Base-by-base conservation (phyloP, 2,888 invertebrate genomes). In the Eurytoma adleriae region DNA sequence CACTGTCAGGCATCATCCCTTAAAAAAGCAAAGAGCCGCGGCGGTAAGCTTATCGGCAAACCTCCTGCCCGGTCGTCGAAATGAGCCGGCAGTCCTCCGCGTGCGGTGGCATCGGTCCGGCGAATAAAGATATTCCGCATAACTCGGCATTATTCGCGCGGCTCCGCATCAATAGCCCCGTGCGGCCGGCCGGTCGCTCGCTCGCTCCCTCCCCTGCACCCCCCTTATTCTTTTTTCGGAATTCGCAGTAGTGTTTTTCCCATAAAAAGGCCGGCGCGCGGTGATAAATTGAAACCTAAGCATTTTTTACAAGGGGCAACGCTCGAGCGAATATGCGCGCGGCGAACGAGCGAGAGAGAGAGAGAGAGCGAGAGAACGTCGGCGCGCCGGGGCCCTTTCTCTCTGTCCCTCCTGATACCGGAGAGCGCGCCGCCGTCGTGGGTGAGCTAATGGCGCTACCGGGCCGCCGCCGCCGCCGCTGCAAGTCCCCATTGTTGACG, bases 381-480 rank as follows among this genome's bases (percentile, higher is more conserved):
- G 80, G 57, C 71, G 68, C 80, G 73, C 61, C 72, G 30, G 79
- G 73, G 81, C 80, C 84, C 40, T 40, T 40, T 40, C 40, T 40
- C 40, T 40, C 40, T 40, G 5, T 40, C 40, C 40, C 84, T 83
- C 84, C 85, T 85, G 85, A 85, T 84, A 85, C 83, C 81, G 85
- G 85, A 86, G 81, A 75, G 83, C 82, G 83, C 82, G 79, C 84
- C 85, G 83, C 83, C 86, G 73, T 84, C 86, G 84, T 85, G 85
- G 87, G 85, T 84, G 84, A 83, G 81, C 81, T 81, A 79, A 79
- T 81, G 81, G 81, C 81, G 81, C 81, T 81, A 81, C 81, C 79
- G 81, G 69, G 69, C 56, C 74, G 67, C 67, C 10, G 72, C 66
- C 40, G 30, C 56, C 27, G 64, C 71, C 13, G 72, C 76, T 61